These are phyloP conservation scores for Adrianichthys oophorus DNA, from an alignment of 2,797 vertebrate species.

Conservation along the genomic window DNA sequence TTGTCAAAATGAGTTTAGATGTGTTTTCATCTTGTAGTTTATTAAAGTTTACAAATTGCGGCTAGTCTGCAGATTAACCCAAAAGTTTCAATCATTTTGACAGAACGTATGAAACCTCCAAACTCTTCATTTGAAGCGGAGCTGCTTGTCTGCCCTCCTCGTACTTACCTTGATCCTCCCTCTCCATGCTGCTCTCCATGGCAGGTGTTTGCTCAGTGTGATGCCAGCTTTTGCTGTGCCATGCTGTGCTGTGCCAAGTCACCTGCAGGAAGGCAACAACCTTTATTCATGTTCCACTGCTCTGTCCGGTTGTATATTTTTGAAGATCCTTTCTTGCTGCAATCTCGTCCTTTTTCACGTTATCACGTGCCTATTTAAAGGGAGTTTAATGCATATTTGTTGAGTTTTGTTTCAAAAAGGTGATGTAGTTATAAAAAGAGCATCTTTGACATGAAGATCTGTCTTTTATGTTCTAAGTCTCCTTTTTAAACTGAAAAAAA, in stretches of 20 bases:
- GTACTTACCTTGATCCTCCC: slow-evolving; percentile 19
- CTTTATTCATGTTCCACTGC: slow-evolving; percentile 59
- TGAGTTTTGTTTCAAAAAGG: no score
- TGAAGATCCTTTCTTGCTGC: background rate
- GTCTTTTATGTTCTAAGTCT: no score
- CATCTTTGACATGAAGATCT: no score
- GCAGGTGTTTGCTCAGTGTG: slow-evolving; percentile 69
- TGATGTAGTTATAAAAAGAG: no score
- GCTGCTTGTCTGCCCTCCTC: slow-evolving; percentile 11
- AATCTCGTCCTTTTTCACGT: background rate
- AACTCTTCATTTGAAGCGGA: background rate
- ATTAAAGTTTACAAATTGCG: no score
- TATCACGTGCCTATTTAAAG: background rate
- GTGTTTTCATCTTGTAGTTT: no score
- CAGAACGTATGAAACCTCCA: no score
- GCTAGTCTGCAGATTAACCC: no score
- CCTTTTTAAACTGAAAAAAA: no score
- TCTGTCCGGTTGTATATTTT: slow-evolving; percentile 6
- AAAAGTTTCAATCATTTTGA: no score
- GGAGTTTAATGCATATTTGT: background rate
- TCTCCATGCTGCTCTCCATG: slow-evolving; percentile 15
- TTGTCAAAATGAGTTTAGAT: no score
- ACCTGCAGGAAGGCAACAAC: slow-evolving; percentile 43
- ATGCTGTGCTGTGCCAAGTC: slow-evolving; percentile 61
- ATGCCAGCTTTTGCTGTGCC: slow-evolving; percentile 44